Evolutionary conservation across 2,113 vertebrate genomes (phyloP).

Genomic region (Acanthochromis polyacanthus): DNA sequence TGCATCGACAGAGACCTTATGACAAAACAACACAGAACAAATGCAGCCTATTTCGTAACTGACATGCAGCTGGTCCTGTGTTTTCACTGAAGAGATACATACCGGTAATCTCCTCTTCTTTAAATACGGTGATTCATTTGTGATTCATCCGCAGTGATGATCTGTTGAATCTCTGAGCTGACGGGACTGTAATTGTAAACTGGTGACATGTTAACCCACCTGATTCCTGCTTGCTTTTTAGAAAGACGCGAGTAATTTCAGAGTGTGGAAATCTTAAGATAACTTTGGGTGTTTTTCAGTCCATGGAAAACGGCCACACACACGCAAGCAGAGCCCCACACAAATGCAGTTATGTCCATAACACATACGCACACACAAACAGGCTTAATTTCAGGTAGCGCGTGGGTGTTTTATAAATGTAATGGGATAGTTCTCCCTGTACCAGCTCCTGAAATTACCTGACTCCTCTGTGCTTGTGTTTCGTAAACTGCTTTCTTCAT

Average conservation of each 20-base stretch:
- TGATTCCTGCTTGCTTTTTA: conserved; percentile 52
- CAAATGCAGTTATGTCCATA: background rate
- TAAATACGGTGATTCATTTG: conserved; percentile 68
- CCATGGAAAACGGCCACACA: conserved; percentile 61
- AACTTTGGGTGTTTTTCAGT: conserved; percentile 28
- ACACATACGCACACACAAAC: background rate
- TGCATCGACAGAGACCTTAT: conserved; percentile 28
- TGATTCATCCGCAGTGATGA: conserved; percentile 75
- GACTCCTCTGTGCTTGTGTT: conserved; percentile 38
- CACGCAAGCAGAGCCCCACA: conserved; percentile 32
- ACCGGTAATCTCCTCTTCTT: conserved; percentile 67
- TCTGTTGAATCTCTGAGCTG: conserved; percentile 63
- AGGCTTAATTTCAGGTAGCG: conserved; percentile 43
- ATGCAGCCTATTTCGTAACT: conserved; percentile 44
- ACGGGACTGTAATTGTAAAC: conserved; percentile 65
- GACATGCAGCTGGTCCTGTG: conserved; percentile 50
- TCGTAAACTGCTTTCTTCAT: conserved; percentile 43
- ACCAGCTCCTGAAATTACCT: conserved; percentile 24
- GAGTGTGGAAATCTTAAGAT: conserved; percentile 69
- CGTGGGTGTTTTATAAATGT: conserved; percentile 41
- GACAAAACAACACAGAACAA: conserved; percentile 29
- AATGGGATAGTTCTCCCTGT: conserved; percentile 23
- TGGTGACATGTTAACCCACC: conserved; percentile 79
- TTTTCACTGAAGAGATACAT: conserved; percentile 33
- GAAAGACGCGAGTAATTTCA: conserved; percentile 43